phyloP scores from a whole-genome alignment of 2,113 vertebrate species.

The Laticauda colubrina region DNA sequence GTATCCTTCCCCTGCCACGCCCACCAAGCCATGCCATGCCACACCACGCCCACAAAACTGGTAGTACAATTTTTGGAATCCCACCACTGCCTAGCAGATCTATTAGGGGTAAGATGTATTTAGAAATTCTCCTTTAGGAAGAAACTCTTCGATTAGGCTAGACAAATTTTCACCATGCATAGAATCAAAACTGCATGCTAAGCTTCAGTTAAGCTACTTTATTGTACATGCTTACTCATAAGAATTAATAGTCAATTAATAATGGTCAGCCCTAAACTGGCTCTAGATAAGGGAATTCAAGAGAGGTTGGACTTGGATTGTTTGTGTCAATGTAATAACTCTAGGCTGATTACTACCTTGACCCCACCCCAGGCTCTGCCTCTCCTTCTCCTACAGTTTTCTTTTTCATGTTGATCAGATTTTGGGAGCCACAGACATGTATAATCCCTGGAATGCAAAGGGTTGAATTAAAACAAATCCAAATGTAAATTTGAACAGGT shows the following conservation, averaged over 20 bases:
- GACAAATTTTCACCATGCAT: too few relatives aligned
- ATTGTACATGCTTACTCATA: too few relatives aligned
- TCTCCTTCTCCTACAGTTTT: not conserved
- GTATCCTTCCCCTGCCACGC: too few relatives aligned
- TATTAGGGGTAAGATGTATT: too few relatives aligned
- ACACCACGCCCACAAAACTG: too few relatives aligned
- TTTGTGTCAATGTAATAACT: not conserved
- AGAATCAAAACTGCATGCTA: too few relatives aligned
- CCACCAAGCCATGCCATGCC: too few relatives aligned
- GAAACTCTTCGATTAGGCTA: not conserved
- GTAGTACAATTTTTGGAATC: too few relatives aligned
- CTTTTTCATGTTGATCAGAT: not conserved
- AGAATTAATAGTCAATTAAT: too few relatives aligned
- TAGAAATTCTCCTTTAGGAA: not conserved
- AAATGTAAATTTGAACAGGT: not conserved
- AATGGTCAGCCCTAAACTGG: too few relatives aligned
- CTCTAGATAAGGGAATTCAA: too few relatives aligned
- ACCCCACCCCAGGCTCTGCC: not conserved
- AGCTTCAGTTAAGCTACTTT: too few relatives aligned
- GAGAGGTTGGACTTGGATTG: not conserved
- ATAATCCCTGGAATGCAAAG: not conserved
- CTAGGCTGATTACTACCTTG: not conserved
- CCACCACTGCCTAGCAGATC: not conserved
- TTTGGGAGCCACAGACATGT: not conserved
- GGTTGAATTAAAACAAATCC: not conserved